These are phyloP conservation scores for Musca domestica DNA, from an alignment of 1,140 invertebrate species.

Conservation along the genomic window DNA sequence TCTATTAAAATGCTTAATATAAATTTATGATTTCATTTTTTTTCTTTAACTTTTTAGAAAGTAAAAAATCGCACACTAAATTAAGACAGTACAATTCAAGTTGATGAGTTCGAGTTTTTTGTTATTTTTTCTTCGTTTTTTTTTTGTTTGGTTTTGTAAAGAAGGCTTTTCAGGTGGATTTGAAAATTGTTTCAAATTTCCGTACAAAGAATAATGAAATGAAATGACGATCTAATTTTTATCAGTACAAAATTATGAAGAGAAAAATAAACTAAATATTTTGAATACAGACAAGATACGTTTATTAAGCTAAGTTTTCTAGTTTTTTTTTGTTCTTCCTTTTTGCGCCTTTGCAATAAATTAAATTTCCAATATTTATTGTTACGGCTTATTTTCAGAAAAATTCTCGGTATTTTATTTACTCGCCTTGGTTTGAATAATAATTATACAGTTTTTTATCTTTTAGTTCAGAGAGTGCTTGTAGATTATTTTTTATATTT, in stretches of 20 bases:
- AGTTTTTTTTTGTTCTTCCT: too few species aligned
- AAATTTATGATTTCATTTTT: not conserved
- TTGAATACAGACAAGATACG: not conserved
- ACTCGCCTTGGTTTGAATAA: too few species aligned
- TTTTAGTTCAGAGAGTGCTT: slow-evolving; percentile 3
- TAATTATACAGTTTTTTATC: too few species aligned
- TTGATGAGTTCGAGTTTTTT: not conserved
- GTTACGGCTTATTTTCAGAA: too few species aligned
- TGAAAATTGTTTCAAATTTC: too few species aligned
- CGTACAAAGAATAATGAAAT: too few species aligned
- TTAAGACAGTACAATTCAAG: not conserved
- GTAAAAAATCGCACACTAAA: slow-evolving; percentile 2
- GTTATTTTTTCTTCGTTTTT: not conserved
- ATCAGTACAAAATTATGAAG: too few species aligned
- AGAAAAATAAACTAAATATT: too few species aligned
- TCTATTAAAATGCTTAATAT: slow-evolving; percentile 15
- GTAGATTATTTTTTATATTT: not conserved
- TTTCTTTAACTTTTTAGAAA: slow-evolving; percentile 3
- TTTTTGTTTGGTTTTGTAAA: not conserved
- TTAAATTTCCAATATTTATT: not conserved
- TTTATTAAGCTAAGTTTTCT: too few species aligned
- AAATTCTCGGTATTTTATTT: not conserved
- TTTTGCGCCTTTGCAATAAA: not conserved
- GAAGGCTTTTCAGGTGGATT: too few species aligned
- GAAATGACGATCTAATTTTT: not conserved